Conservation (phyloP, 2,888 invertebrate species). For the Lochmaea capreae region DNA sequence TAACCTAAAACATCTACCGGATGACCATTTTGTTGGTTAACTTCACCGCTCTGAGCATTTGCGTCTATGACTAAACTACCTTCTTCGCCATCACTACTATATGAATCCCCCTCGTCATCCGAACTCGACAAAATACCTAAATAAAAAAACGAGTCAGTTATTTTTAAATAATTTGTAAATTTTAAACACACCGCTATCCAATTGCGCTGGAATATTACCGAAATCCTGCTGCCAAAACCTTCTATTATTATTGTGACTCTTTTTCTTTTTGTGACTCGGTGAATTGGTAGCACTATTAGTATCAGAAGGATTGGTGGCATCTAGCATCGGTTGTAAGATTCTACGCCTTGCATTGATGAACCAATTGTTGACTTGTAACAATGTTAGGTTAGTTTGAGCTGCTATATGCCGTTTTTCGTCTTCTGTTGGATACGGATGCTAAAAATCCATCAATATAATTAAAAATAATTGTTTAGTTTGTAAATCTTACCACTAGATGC, state of each 20-base stretch:
- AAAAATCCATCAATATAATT: slow-evolving; percentile 48
- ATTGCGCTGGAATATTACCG: slow-evolving; percentile 71
- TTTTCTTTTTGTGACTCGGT: slow-evolving; percentile 67
- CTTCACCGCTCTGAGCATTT: slow-evolving; percentile 59
- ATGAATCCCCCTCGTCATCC: slow-evolving; percentile 72
- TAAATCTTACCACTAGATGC: slow-evolving; percentile 85
- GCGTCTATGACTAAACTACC: slow-evolving; percentile 68
- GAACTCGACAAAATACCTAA: slow-evolving; percentile 73
- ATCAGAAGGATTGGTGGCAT: slow-evolving; percentile 70
- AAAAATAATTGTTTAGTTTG: neutral
- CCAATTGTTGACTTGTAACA: slow-evolving; percentile 88
- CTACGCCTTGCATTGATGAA: slow-evolving; percentile 93
- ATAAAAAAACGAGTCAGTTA: too few relatives aligned
- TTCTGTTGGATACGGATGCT: slow-evolving; percentile 97
- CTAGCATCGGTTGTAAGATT: slow-evolving; percentile 93
- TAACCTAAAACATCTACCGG: slow-evolving; percentile 56
- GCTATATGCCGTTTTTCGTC: slow-evolving; percentile 93
- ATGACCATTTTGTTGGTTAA: slow-evolving; percentile 62
- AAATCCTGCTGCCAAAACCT: slow-evolving; percentile 82
- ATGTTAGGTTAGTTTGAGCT: slow-evolving; percentile 86
- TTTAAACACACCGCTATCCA: slow-evolving; percentile 68
- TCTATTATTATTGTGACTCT: slow-evolving; percentile 73
- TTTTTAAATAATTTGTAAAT: too few relatives aligned
- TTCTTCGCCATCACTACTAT: slow-evolving; percentile 69
- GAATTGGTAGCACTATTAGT: slow-evolving; percentile 53